A percentile compares a stretch with the other conserved stretches of the same genome.
Conservation (phyloP, 2,888 invertebrate species). For the Drosophila percnosoma region DNA sequence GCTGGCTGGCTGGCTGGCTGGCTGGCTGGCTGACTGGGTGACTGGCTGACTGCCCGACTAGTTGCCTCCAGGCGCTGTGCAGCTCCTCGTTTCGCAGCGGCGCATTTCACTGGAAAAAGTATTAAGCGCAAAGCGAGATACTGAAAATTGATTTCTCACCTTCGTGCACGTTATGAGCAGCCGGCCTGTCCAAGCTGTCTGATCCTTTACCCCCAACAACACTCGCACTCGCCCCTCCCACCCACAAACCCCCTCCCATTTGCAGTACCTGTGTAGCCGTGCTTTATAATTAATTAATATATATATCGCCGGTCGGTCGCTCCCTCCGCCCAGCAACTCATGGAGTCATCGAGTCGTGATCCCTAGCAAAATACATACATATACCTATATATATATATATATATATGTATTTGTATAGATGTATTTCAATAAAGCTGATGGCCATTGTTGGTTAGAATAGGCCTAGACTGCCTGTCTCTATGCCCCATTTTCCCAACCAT, state of each 20-base stretch:
- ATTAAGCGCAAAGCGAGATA: slow-evolving; percentile 80
- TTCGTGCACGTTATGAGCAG: slow-evolving; percentile 79
- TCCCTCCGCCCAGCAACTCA: slow-evolving; percentile 18
- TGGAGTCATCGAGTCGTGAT: slow-evolving; percentile 39
- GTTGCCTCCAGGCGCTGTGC: slow-evolving; percentile 14
- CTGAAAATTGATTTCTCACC: slow-evolving; percentile 83
- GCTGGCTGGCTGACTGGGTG: neutral
- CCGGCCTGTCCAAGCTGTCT: slow-evolving; percentile 15
- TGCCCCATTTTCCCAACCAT: neutral
- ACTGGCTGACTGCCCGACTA: neutral
- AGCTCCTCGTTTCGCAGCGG: slow-evolving; percentile 41
- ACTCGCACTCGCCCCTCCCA: neutral
- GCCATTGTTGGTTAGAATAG: slow-evolving; percentile 4
- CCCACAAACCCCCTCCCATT: neutral
- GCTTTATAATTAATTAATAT: slow-evolving; percentile 74
- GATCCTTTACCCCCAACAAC: slow-evolving; percentile 6
- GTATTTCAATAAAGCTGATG: slow-evolving; percentile 20
- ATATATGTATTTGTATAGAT: neutral
- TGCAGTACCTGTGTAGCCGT: slow-evolving; percentile 13
- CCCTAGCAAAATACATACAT: slow-evolving; percentile 8
- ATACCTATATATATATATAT: neutral
- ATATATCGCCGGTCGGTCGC: slow-evolving; percentile 48
- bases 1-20: neutral
- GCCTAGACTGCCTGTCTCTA: slow-evolving; percentile 66
- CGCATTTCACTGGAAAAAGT: slow-evolving; percentile 79